Evolutionary conservation across 2,797 vertebrate species (phyloP), one percentile per base, ranked within the genome.

Genomic region (Ibycter americanus): DNA sequence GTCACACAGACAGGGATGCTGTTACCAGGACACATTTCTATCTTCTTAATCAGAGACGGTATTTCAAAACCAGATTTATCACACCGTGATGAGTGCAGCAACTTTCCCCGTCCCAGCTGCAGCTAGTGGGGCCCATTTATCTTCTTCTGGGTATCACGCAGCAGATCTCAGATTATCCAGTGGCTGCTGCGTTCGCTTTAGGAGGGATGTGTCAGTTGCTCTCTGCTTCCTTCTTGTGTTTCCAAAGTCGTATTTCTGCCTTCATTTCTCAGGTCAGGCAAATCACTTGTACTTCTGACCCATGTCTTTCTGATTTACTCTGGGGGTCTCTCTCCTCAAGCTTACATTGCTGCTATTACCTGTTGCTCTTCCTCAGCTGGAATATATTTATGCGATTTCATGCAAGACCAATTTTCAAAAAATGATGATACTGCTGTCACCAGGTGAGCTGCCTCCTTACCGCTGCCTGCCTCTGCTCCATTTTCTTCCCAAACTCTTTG

Each of bases 231-330:
- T 61, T 49, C 62, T 47, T 5, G 2, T 16, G 11, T 93, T 93
- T 88, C 71, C 44, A 14, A 79, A 86, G 62, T 70, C 5, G 4
- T 47, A 63, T 59, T 92, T 82, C 83, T 88, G 87, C 52, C 36
- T 91, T 82, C 38, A 73, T 70, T 55, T 87, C 81, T 93, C 83
- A 87, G 90, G 52, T 94, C 81, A 90, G 67, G 81, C 32, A 55
- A 78, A 95, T 81, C 71, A 71, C 71, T 95, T 70, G 49, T 68
- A 78, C 58, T 65, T 78, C 83, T 87, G 88, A 92, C 88, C 66
- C 74, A 59, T 3, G 26, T 73, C 65, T 47, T 83, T 66, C 63
- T 85, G 51, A 78, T 80, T 83, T 70, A 63, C 88, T 85, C 70
- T 0, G 1, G 31, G 66, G 61, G 58, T 46, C 0, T 4, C 78